Evolutionary conservation across 2,888 invertebrate species (phyloP).

Genomic region (Latrodectus elegans): DNA sequence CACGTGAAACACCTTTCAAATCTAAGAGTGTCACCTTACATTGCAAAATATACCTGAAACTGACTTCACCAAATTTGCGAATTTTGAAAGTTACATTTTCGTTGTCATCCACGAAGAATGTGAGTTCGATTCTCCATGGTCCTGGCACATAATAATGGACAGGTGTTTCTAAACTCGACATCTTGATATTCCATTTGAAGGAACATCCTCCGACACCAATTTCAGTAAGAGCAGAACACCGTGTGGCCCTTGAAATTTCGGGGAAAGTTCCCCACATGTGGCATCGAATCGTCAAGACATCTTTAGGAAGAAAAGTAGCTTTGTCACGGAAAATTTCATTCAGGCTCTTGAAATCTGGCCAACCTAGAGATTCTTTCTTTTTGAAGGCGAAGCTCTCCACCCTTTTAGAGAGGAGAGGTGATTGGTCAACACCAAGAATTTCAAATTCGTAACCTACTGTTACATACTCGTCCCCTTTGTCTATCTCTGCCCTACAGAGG

Average conservation of each 20-base stretch:
- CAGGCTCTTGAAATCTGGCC: not conserved
- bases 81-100: not conserved
- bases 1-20: not conserved
- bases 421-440: not conserved
- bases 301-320: not conserved
- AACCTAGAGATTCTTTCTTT: not conserved
- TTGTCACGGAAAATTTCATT: not conserved
- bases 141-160: conserved; percentile 1
- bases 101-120: not conserved
- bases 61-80: not conserved
- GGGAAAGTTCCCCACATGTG: not conserved
- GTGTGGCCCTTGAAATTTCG: not conserved
- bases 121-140: not conserved
- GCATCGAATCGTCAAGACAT: not conserved
- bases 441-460: not conserved
- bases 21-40: not conserved
- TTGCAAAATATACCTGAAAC: not conserved
- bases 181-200: not conserved
- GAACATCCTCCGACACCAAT: not conserved
- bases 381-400: not conserved
- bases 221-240: not conserved
- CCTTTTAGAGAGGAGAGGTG: not conserved
- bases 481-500: not conserved
- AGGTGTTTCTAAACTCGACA: not conserved
- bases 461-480: not conserved